phyloP scores from a whole-genome alignment of 1,140 invertebrate genomes.

The Littorina saxatilis region DNA sequence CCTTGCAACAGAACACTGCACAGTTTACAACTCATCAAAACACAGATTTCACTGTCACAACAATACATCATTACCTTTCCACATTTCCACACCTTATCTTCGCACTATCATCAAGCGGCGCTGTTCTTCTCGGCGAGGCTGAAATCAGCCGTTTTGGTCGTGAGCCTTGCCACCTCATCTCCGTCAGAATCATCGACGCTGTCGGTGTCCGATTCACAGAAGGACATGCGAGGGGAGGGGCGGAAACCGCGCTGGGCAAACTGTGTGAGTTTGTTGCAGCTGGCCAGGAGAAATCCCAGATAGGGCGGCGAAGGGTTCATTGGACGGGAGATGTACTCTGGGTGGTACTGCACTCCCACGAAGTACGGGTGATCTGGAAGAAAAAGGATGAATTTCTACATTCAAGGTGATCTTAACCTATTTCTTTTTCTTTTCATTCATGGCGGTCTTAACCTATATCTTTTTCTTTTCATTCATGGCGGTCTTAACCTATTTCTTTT shows the following conservation, averaged over 20 bases:
- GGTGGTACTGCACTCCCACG: constrained; percentile 97
- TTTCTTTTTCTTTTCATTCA: too few species aligned
- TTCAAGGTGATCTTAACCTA: too few species aligned
- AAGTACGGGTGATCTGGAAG: constrained; percentile 89
- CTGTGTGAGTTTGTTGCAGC: constrained; percentile 61
- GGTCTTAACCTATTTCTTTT: too few species aligned
- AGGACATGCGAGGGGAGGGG: constrained; percentile 68
- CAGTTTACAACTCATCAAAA: not conserved
- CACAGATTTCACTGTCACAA: not conserved
- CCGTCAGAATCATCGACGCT: constrained; percentile 24
- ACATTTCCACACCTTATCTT: not conserved
- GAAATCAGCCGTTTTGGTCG: not conserved
- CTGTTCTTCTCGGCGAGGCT: not conserved
- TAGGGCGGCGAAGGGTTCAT: constrained; percentile 96
- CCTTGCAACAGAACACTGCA: not conserved
- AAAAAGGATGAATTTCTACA: not conserved
- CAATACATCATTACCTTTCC: too few species aligned
- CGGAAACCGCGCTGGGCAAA: constrained; percentile 61
- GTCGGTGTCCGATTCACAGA: constrained; percentile 58
- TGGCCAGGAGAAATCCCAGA: constrained; percentile 90
- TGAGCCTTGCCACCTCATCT: constrained; percentile 28
- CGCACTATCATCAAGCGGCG: not conserved
- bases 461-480: too few species aligned
- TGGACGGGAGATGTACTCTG: constrained; percentile 96
- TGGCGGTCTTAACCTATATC: too few species aligned